phyloP scores from a whole-genome alignment of 2,797 vertebrate genomes.

The Nannoperca obscura region DNA sequence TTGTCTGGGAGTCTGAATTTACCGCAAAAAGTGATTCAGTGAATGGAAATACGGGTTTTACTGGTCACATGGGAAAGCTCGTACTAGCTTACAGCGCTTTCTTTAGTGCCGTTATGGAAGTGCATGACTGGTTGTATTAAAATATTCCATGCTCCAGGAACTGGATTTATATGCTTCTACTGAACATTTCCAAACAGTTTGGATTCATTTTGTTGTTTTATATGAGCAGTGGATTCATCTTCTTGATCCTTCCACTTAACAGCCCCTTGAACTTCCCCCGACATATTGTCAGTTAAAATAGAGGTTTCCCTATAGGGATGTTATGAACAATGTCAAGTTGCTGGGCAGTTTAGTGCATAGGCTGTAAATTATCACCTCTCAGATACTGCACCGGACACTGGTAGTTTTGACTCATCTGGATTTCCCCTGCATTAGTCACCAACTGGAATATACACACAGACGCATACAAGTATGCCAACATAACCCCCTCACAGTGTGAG shows the following conservation, averaged over 20 bases:
- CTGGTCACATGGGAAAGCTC: slow-evolving; percentile 54
- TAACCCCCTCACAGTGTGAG: slow-evolving; percentile 64
- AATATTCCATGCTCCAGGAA: slow-evolving; percentile 63
- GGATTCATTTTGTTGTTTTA: not conserved
- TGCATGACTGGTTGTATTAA: slow-evolving; percentile 41
- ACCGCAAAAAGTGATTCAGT: slow-evolving; percentile 56
- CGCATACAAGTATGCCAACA: slow-evolving; percentile 76
- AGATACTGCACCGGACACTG: slow-evolving; percentile 79
- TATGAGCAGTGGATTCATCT: not conserved
- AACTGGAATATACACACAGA: slow-evolving; percentile 81
- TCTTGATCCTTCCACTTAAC: not conserved
- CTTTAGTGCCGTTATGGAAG: slow-evolving; percentile 21
- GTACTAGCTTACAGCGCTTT: slow-evolving; percentile 8
- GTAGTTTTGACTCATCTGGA: slow-evolving; percentile 86
- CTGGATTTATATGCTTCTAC: slow-evolving; percentile 28
- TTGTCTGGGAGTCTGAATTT: slow-evolving; percentile 76
- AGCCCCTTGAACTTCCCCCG: not conserved
- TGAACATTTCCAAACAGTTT: slow-evolving; percentile 23
- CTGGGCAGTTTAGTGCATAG: slow-evolving; percentile 84
- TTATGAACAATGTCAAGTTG: slow-evolving; percentile 81
- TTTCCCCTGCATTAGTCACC: slow-evolving; percentile 87
- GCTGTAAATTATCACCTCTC: slow-evolving; percentile 82
- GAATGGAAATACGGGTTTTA: slow-evolving; percentile 66
- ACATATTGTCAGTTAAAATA: slow-evolving; percentile 47
- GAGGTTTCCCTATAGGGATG: slow-evolving; percentile 40